These are phyloP conservation scores for Tympanoctomys barrerae DNA, from an alignment of 2,797 vertebrate species.

Conservation along the genomic window DNA sequence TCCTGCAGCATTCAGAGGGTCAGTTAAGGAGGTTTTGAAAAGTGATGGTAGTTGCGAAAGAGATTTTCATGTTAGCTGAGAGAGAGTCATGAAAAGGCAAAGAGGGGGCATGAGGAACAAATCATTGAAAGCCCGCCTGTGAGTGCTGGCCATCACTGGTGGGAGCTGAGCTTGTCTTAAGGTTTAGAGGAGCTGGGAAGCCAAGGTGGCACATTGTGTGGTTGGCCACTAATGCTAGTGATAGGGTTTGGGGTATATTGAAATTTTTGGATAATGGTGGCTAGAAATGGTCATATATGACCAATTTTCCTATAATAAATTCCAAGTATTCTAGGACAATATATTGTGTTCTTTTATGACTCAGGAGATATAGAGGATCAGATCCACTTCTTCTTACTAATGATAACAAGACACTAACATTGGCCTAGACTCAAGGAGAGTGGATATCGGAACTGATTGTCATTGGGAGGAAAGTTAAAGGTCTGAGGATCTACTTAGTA, in stretches of 20 bases:
- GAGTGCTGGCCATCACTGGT: no score
- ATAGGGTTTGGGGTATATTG: rapidly evolving
- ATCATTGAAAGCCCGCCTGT: neutral
- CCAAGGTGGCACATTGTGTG: rapidly evolving
- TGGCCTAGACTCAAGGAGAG: neutral
- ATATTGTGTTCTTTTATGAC: neutral
- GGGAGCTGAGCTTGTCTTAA: neutral
- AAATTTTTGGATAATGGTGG: neutral
- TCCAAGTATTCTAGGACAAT: neutral
- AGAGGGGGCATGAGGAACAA: no score
- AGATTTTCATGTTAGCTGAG: no score
- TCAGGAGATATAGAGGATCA: neutral
- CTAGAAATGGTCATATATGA: neutral
- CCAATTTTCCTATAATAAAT: neutral
- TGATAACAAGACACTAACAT: neutral
- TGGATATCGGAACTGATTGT: neutral
- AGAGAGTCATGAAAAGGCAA: no score
- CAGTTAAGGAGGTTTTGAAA: no score
- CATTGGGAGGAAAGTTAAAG: neutral
- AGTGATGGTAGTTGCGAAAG: no score
- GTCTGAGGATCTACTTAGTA: neutral
- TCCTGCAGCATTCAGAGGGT: no score
- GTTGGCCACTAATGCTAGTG: neutral
- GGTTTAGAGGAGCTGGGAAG: rapidly evolving
- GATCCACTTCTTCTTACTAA: neutral